Percentiles rank a stretch among this genome's conserved stretches.
These are phyloP conservation scores for Muscicapa striata DNA, from an alignment of 2,797 vertebrate genomes.

Conservation along the genomic window DNA sequence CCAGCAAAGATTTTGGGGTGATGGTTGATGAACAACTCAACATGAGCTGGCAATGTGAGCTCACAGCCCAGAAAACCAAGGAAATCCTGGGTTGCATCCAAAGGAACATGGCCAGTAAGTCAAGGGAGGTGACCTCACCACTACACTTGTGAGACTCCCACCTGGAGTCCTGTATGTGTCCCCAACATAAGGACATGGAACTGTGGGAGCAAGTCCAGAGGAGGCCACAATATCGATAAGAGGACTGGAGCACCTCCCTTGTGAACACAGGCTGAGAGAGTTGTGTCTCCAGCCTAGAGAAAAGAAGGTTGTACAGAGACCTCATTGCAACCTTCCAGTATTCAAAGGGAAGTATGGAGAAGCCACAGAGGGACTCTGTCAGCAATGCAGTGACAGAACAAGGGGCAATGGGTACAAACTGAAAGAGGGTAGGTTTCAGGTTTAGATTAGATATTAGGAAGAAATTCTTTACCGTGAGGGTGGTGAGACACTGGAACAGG, in stretches of 20 bases:
- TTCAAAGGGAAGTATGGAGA: not conserved
- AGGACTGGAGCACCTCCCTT: not conserved
- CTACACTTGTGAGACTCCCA: not conserved
- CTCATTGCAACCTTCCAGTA: not conserved
- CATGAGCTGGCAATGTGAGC: accelerated
- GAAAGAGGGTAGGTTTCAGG: not conserved
- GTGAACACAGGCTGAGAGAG: not conserved
- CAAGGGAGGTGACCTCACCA: not conserved
- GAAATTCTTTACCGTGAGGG: not conserved
- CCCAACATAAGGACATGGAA: not conserved
- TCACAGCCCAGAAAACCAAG: not conserved
- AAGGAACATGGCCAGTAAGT: not conserved
- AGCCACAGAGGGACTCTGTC: not conserved
- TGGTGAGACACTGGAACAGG: not conserved
- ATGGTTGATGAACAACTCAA: not conserved
- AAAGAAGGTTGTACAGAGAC: not conserved
- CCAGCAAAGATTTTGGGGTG: not conserved
- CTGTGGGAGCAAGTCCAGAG: not conserved
- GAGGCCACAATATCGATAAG: not conserved
- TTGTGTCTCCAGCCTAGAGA: not conserved
- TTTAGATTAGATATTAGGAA: not conserved
- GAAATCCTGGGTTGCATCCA: not conserved
- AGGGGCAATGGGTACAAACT: not conserved
- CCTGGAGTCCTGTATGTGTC: not conserved
- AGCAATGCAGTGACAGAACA: not conserved